Evolutionary conservation across 2,113 vertebrate genomes (phyloP).

Genomic region (Sapayoa aenigma): DNA sequence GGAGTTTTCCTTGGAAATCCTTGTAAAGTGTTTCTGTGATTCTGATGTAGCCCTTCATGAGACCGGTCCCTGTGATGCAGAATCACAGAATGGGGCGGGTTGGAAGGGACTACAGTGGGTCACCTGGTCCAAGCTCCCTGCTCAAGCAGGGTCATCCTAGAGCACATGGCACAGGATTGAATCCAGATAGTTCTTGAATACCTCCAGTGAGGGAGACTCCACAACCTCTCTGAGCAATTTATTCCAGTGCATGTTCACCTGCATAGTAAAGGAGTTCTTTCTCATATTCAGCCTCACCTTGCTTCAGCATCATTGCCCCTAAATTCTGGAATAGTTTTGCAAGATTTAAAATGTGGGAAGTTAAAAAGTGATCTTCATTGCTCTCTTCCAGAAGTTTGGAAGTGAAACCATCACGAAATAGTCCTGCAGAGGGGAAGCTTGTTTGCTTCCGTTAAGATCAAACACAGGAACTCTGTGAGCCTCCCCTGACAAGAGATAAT

Average conservation of each 20-base stretch:
- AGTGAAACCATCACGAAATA: not conserved
- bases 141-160: not conserved
- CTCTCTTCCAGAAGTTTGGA: not conserved
- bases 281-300: not conserved
- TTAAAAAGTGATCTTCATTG: not conserved
- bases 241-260: not conserved
- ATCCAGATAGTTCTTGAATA: not conserved
- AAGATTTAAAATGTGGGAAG: not conserved
- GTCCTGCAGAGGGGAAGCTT: fast-evolving
- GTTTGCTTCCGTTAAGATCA: not conserved
- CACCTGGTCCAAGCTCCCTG: not conserved
- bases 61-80: not conserved
- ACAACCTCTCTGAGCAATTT: not conserved
- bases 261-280: not conserved
- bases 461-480: not conserved
- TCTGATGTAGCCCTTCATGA: not conserved
- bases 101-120: not conserved
- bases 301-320: not conserved
- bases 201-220: not conserved
- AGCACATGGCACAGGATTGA: not conserved
- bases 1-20: not conserved
- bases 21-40: not conserved
- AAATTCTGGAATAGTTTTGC: not conserved
- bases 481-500: not conserved
- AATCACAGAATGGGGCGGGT: not conserved